phyloP scores from a whole-genome alignment of 2,113 vertebrate species.

The Pedionomus torquatus region DNA sequence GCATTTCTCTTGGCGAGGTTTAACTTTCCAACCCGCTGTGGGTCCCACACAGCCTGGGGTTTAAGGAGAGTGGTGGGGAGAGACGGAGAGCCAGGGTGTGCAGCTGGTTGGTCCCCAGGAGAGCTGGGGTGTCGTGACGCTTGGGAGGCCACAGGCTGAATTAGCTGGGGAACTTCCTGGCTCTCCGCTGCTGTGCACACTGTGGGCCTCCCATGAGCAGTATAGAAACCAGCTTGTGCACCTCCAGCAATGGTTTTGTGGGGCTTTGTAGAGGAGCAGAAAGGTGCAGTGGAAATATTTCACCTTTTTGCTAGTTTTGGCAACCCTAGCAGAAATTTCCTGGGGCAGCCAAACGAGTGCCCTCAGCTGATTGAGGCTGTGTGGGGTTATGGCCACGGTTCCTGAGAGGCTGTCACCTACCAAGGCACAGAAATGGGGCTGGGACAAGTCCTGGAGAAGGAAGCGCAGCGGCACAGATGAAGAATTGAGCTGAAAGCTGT shows the following conservation, averaged over 20 bases:
- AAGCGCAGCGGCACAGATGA: neutral
- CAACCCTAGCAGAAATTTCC: neutral
- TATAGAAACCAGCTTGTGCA: rapidly evolving
- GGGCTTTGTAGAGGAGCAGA: neutral
- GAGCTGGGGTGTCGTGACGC: neutral
- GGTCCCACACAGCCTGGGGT: rapidly evolving
- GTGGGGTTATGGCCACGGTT: neutral
- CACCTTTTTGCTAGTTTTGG: neutral
- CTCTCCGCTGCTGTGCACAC: neutral
- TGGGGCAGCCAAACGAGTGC: neutral
- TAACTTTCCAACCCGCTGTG: neutral
- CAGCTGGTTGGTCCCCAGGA: neutral
- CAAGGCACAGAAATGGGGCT: neutral
- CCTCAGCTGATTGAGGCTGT: rapidly evolving
- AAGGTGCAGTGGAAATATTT: neutral
- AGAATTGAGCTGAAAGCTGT: neutral
- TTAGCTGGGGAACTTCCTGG: neutral
- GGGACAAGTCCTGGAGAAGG: neutral
- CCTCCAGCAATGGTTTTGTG: rapidly evolving
- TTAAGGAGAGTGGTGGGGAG: neutral
- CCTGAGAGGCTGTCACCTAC: neutral
- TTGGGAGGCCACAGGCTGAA: rapidly evolving
- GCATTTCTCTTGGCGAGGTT: neutral
- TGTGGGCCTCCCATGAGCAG: neutral
- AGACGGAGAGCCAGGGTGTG: neutral